Percentiles rank a stretch among this genome's conserved stretches.
These are phyloP conservation scores for Drosophila lutescens DNA, from an alignment of 2,888 invertebrate genomes.

Conservation along the genomic window DNA sequence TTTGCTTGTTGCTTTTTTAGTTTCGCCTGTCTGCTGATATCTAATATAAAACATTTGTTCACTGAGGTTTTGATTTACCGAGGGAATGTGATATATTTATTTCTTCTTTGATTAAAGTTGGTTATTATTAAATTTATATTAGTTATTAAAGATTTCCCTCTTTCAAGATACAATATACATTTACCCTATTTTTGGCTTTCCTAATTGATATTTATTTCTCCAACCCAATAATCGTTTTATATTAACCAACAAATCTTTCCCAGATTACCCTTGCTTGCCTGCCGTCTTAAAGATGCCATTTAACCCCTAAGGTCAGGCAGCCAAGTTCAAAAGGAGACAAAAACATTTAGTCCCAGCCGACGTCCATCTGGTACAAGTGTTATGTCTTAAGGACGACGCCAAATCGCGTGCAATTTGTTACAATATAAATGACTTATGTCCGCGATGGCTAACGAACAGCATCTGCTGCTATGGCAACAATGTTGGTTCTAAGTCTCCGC, in stretches of 20 bases:
- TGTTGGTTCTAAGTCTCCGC: slow-evolving; percentile 16
- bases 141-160: too few relatives aligned
- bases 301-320: slow-evolving; percentile 56
- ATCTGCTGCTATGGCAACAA: slow-evolving; percentile 63
- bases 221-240: slow-evolving; percentile 5
- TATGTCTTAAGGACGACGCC: slow-evolving; percentile 58
- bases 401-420: slow-evolving; percentile 79
- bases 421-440: slow-evolving; percentile 80
- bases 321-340: slow-evolving; percentile 70
- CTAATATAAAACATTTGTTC: slow-evolving; percentile 4
- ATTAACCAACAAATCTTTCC: slow-evolving; percentile 4
- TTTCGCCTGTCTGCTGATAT: slow-evolving; percentile 12
- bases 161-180: too few relatives aligned
- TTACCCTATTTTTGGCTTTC: too few relatives aligned
- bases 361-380: slow-evolving; percentile 59
- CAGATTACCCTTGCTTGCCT: slow-evolving; percentile 7
- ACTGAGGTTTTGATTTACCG: slow-evolving; percentile 5
- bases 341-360: slow-evolving; percentile 65
- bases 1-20: slow-evolving; percentile 19
- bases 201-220: too few relatives aligned
- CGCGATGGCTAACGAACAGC: slow-evolving; percentile 58
- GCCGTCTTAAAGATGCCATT: slow-evolving; percentile 55
- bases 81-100: neutral
- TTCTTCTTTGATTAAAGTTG: neutral
- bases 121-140: too few relatives aligned